These are phyloP conservation scores for Ophion obscuratus DNA, from an alignment of 2,888 invertebrate species.

Conservation along the genomic window DNA sequence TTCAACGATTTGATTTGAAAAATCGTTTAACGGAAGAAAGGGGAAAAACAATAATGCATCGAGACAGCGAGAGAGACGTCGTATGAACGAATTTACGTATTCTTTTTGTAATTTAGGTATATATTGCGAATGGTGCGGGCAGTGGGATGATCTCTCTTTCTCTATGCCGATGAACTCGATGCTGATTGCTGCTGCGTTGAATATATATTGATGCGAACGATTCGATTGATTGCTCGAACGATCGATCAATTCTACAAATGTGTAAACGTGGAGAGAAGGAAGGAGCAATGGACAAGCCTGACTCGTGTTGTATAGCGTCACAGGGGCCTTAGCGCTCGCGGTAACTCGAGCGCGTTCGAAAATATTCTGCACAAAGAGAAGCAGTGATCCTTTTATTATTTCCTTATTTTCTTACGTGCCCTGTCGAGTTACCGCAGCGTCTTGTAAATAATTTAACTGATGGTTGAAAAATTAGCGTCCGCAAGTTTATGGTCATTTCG, in stretches of 20 bases:
- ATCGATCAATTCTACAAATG: slow-evolving; percentile 61
- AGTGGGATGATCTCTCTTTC: slow-evolving; percentile 41
- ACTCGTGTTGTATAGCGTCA: slow-evolving; percentile 65
- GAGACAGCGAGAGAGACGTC: slow-evolving; percentile 31
- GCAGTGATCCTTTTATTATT: slow-evolving; percentile 6
- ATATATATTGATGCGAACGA: slow-evolving; percentile 7
- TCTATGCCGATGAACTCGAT: slow-evolving; percentile 51
- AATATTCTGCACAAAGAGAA: slow-evolving; percentile 14
- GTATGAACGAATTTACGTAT: slow-evolving; percentile 29
- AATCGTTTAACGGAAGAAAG: not conserved
- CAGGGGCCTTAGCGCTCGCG: slow-evolving; percentile 72
- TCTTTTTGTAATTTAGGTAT: slow-evolving; percentile 40
- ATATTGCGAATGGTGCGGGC: slow-evolving; percentile 33
- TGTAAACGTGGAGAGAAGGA: slow-evolving; percentile 41
- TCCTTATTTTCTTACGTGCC: slow-evolving; percentile 30
- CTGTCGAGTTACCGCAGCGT: slow-evolving; percentile 66
- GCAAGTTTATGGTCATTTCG: slow-evolving; percentile 43
- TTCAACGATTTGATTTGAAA: not conserved
- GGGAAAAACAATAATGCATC: not conserved
- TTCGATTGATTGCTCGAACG: slow-evolving; percentile 8
- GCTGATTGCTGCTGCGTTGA: slow-evolving; percentile 46
- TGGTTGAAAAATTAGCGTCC: slow-evolving; percentile 36
- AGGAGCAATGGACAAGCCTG: slow-evolving; percentile 66
- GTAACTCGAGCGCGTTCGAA: slow-evolving; percentile 59
- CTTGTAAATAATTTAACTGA: slow-evolving; percentile 70